phyloP scores from a whole-genome alignment of 2,888 invertebrate genomes.

The Drosophila anomalata region DNA sequence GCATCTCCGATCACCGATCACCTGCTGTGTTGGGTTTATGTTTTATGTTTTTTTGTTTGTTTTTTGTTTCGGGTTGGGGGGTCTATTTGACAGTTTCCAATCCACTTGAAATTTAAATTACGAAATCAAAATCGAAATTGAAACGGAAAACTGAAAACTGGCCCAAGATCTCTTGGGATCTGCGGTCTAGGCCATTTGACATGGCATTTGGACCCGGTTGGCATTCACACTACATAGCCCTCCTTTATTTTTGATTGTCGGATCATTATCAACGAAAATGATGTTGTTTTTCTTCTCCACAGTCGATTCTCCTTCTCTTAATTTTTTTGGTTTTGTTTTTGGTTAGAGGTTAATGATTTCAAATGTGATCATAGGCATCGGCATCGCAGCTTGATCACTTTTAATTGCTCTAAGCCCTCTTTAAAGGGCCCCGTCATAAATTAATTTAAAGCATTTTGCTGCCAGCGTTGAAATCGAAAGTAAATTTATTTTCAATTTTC shows the following conservation, averaged over 20 bases:
- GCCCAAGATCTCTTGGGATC: conserved; percentile 4
- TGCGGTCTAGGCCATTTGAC: conserved; percentile 71
- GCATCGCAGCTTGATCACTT: conserved; percentile 47
- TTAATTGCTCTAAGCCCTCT: conserved; percentile 58
- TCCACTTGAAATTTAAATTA: conserved; percentile 38
- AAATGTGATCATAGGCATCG: conserved; percentile 38
- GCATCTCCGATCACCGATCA: conserved; percentile 15
- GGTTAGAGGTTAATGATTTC: conserved; percentile 48
- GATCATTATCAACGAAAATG: conserved; percentile 69
- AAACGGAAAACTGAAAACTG: conserved; percentile 36
- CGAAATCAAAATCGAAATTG: conserved; percentile 35
- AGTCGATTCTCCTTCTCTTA: too few relatives aligned
- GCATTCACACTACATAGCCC: conserved; percentile 17
- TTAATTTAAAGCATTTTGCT: conserved; percentile 57
- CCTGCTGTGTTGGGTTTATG: conserved; percentile 24
- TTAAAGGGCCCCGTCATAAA: conserved; percentile 55
- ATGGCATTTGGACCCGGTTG: conserved; percentile 54
- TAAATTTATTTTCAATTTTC: conserved; percentile 63
- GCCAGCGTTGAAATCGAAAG: conserved; percentile 60
- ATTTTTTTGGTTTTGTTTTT: neutral
- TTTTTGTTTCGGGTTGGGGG: conserved; percentile 3
- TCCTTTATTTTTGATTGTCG: conserved; percentile 64
- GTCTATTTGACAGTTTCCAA: conserved; percentile 30
- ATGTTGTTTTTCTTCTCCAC: conserved; percentile 41
- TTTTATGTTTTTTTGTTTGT: neutral